Conservation (phyloP, 1,140 invertebrate genomes). For the Diabrotica undecimpunctata region DNA sequence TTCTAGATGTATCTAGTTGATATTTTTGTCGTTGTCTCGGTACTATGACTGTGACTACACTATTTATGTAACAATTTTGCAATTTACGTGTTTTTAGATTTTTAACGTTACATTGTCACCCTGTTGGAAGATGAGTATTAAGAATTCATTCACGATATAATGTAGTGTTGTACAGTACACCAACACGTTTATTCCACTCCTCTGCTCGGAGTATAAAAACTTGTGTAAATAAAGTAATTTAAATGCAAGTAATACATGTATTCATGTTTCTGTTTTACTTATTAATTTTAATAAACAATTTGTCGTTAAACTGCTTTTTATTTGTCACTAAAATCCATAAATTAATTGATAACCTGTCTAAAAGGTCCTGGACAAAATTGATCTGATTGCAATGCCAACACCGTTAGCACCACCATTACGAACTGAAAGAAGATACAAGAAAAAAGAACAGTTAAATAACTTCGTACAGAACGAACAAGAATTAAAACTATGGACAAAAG, state of each 20-base stretch:
- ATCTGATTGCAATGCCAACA: too few relatives aligned
- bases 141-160: slow-evolving; percentile 27
- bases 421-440: too few relatives aligned
- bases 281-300: slow-evolving; percentile 50
- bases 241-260: slow-evolving; percentile 45
- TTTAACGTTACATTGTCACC: slow-evolving; percentile 44
- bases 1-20: too few relatives aligned
- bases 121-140: slow-evolving; percentile 22
- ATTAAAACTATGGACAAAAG: too few relatives aligned
- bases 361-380: too few relatives aligned
- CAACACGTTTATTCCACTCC: slow-evolving; percentile 32
- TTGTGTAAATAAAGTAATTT: slow-evolving; percentile 42
- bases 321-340: too few relatives aligned
- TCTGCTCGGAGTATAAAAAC: slow-evolving; percentile 42
- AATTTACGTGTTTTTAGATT: slow-evolving; percentile 17
- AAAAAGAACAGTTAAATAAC: too few relatives aligned
- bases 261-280: slow-evolving; percentile 49
- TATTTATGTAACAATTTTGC: slow-evolving; percentile 17
- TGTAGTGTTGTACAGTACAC: slow-evolving; percentile 31
- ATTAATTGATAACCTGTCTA: too few relatives aligned
- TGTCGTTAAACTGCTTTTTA: slow-evolving; percentile 39
- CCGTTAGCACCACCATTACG: too few relatives aligned
- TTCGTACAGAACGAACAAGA: too few relatives aligned
- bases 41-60: not conserved
- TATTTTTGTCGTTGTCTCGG: not conserved